Evolutionary conservation across 2,797 vertebrate genomes (phyloP).

Genomic region (Florisuga fusca): DNA sequence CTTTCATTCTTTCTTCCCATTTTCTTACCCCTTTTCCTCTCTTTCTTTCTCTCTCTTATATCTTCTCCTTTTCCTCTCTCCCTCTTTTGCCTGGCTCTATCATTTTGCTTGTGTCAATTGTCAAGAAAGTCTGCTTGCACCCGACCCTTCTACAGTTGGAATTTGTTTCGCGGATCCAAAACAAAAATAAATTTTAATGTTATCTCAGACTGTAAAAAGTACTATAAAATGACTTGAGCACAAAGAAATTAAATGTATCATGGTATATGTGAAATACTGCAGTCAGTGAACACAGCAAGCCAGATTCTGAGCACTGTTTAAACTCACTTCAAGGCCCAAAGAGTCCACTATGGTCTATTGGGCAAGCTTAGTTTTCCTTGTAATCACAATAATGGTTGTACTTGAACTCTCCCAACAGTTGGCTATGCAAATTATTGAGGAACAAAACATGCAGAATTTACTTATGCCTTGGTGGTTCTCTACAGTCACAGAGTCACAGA

Average conservation of each 20-base stretch:
- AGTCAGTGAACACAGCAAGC: not conserved
- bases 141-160: too few relatives aligned
- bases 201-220: too few relatives aligned
- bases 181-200: too few relatives aligned
- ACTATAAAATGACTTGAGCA: not conserved
- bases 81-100: too few relatives aligned
- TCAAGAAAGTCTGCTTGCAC: too few relatives aligned
- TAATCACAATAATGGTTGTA: not conserved
- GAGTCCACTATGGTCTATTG: not conserved
- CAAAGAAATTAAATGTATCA: conserved; percentile 29
- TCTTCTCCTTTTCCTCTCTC: too few relatives aligned
- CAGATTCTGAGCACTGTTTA: not conserved
- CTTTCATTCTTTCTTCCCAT: too few relatives aligned
- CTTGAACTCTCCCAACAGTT: not conserved
- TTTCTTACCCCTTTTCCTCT: too few relatives aligned
- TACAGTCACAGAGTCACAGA: not conserved
- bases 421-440: not conserved
- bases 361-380: not conserved
- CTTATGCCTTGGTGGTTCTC: not conserved
- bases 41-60: too few relatives aligned
- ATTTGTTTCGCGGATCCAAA: too few relatives aligned
- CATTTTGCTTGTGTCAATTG: too few relatives aligned
- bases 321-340: not conserved
- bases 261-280: not conserved
- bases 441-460: not conserved